Base-by-base conservation (phyloP, 2,113 vertebrate genomes). In the Arvicanthis niloticus region DNA sequence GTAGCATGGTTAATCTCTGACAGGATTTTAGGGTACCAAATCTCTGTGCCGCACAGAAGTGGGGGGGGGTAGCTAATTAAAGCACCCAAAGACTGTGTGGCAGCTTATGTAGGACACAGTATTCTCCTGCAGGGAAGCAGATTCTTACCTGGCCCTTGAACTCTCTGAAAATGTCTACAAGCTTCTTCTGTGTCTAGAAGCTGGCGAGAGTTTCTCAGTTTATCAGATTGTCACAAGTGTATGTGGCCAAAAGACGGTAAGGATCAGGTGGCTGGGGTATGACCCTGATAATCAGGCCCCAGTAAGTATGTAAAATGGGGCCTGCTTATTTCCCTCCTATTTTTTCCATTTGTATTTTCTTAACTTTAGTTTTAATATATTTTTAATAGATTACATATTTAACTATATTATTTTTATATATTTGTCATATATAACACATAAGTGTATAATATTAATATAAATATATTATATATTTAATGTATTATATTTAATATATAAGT, bases 321-420 rank as follows among this genome's bases (percentile, higher is more conserved):
- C 85, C 58, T 51, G 73, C 51, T 91, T 82, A 53, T 29, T 10
- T 40, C 56, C 37, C 73, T 51, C 19, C 40, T 12, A n/a, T 12
- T 91, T 77, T 77, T 65, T 19, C 6, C 45, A 80, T 94, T 96
- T 93, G 21, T 89, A 45, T 91, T 93, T 92, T 95, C 67, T 94
- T 89, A 95, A 88, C 53, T 77, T 93, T 13, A 67, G 67, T 68
- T 34, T 68, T 68, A 68, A 68, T 34, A 15, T 31, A 67, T 34
- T 68, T 68, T 13, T 68, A 68, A 68, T 68, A 68, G 67, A 68
- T 34, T 68, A 34, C 5, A 68, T 37, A 68, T 15, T 68, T 34
- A 68, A 68, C 34, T 34, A 16, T 68, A 68, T 16, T 37, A 12
- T 68, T 5, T 68, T 29, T 24, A 67, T 68, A 68, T 68, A 68